Base-by-base conservation (phyloP, 2,888 invertebrate genomes). In the Trichogramma dendrolimi region DNA sequence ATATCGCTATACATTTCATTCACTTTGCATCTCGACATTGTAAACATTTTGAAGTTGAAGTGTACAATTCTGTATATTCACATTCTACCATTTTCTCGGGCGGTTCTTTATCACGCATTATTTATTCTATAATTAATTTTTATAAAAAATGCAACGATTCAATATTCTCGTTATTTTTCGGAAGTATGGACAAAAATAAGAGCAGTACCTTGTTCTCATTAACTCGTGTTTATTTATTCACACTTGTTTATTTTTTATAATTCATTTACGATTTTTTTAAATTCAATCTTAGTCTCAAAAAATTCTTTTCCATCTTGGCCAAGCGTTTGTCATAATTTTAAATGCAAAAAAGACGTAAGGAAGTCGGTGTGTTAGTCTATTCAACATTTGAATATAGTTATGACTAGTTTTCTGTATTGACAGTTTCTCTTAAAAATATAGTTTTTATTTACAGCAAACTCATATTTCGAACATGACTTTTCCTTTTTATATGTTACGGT, bases 341-440 rank as follows among this genome's bases (percentile, higher is more conserved):
- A 78, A 78, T 77, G 78, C 75, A 77, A 76, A 77, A 75, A 73
- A 77, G 73, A 75, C 71, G 66, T 75, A 74, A 75, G 73, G 75
- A 76, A 73, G 71, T 77, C 74, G 71, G 74, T 74, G 74, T 75
- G 75, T 76, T 76, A 77, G 72, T 75, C 69, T 73, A 69, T 74
- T 78, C 75, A 76, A 74, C 74, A 75, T 72, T 78, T 75, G 72
- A 78, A 75, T 77, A 78, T 75, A 77, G 70, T 73, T 77, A 72
- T 78, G 78, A 78, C 78, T 78, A 78, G 78, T 77, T 74, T 72
- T 74, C 73, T 74, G 75, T 74, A 69, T 74, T 68, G 69, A 75
- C 75, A 76, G 75, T 76, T 73, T 70, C 70, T 76, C 78, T 78
- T 78, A 78, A 78, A 78, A 78, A 78, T 78, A 78, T 77, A 78